A percentile compares a stretch with the other conserved stretches of the same genome.
Evolutionary conservation across 2,113 vertebrate genomes (phyloP).

Genomic region (Abramis brama): DNA sequence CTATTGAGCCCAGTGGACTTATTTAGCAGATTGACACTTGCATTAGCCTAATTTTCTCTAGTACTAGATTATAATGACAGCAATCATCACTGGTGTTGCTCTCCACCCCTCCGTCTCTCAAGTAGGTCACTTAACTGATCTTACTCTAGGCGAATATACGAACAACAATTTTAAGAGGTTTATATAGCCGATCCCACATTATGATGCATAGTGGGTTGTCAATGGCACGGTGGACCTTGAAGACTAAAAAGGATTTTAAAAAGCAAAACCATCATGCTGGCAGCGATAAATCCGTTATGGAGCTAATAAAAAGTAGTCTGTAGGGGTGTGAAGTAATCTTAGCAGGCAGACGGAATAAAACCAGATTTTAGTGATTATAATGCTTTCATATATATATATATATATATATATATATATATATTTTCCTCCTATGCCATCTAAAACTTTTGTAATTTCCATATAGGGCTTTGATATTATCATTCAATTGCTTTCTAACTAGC

Average conservation of each 20-base stretch:
- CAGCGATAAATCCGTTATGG: constrained; percentile 35
- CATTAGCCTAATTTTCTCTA: constrained; percentile 47
- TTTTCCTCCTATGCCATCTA: neutral
- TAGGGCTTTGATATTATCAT: neutral
- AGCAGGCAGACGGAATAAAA: constrained; percentile 32
- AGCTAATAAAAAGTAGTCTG: constrained; percentile 45
- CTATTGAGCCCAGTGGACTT: constrained; percentile 8
- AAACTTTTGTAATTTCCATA: neutral
- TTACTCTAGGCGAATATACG: constrained; percentile 23
- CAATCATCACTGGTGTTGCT: constrained; percentile 29
- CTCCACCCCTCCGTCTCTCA: constrained; percentile 13
- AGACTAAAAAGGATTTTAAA: constrained; percentile 35
- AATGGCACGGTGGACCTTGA: constrained; percentile 34
- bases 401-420: neutral
- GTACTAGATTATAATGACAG: constrained; percentile 48
- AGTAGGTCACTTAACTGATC: constrained; percentile 35
- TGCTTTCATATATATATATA: neutral
- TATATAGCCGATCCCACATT: neutral
- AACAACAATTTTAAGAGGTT: constrained; percentile 5
- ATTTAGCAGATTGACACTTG: constrained; percentile 47
- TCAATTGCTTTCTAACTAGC: neutral
- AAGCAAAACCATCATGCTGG: constrained; percentile 40
- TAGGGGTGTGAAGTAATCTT: constrained; percentile 38
- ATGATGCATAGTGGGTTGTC: constrained; percentile 19
- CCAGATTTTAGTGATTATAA: neutral